A percentile compares a stretch with the other conserved stretches of the same genome.
Evolutionary conservation across 2,113 vertebrate species (phyloP).

Genomic region (Cyanoramphus novaezelandiae): DNA sequence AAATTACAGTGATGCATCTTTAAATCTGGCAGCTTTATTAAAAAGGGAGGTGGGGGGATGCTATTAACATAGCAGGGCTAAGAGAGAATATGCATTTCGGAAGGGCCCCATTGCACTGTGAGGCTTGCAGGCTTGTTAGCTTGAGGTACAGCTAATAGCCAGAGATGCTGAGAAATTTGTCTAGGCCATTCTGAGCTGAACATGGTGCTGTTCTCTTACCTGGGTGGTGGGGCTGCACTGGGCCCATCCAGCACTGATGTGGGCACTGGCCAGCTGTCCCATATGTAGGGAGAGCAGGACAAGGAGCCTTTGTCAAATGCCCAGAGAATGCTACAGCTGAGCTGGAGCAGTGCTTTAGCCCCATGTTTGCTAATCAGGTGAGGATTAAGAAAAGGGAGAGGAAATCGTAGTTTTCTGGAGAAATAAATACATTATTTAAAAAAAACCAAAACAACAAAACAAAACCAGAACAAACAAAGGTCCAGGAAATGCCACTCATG

Average conservation of each 20-base stretch:
- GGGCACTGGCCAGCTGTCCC: neutral
- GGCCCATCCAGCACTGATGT: neutral
- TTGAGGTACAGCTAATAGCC: neutral
- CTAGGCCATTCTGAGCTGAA: neutral
- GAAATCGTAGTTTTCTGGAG: neutral
- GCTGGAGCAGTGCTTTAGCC: neutral
- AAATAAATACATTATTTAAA: neutral
- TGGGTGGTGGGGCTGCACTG: neutral
- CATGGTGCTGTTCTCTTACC: neutral
- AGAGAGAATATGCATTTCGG: neutral
- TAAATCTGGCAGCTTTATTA: conserved; percentile 45
- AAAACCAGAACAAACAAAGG: neutral
- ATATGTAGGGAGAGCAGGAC: neutral
- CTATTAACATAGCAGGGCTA: neutral
- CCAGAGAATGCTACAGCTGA: neutral
- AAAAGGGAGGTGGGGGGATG: conserved; percentile 33
- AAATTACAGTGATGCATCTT: conserved; percentile 39
- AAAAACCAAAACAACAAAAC: neutral
- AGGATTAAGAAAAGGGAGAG: neutral
- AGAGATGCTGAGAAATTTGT: neutral
- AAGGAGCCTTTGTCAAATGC: neutral
- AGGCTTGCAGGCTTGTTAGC: neutral
- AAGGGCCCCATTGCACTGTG: rapidly evolving
- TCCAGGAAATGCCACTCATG: neutral
- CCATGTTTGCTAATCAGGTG: neutral